phyloP scores from a whole-genome alignment of 2,797 vertebrate species.

The Gymnothorax reevesii region DNA sequence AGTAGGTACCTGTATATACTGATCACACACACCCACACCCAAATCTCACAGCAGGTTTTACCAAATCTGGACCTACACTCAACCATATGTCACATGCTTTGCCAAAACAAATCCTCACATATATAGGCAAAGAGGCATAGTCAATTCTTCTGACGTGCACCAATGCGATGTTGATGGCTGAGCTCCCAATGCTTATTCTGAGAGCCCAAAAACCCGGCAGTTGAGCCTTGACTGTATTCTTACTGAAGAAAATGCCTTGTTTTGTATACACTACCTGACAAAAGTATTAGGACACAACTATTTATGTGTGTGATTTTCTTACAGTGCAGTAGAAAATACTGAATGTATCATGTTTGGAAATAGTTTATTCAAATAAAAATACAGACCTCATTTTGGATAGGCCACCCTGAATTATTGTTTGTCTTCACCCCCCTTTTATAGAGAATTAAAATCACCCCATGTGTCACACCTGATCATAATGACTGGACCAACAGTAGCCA shows the following conservation, averaged over 20 bases:
- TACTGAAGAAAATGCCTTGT: not conserved
- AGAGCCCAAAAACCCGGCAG: not conserved
- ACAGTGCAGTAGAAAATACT: too few species aligned
- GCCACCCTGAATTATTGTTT: too few species aligned
- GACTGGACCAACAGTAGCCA: too few species aligned
- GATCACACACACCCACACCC: not conserved
- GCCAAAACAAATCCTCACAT: not conserved
- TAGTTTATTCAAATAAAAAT: too few species aligned
- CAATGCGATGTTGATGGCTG: not conserved
- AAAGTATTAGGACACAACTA: too few species aligned
- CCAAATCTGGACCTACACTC: not conserved
- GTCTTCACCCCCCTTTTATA: too few species aligned
- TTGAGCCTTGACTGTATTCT: not conserved
- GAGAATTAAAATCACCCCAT: too few species aligned
- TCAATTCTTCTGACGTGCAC: not conserved
- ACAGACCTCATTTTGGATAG: too few species aligned
- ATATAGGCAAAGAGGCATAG: not conserved
- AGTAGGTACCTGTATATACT: not conserved
- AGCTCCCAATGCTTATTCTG: not conserved
- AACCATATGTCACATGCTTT: not conserved
- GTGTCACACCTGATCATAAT: too few species aligned
- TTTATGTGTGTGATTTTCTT: too few species aligned
- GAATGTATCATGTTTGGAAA: too few species aligned
- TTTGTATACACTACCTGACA: too few species aligned
- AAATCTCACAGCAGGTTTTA: not conserved